These are phyloP conservation scores for Lamellibrachia columna DNA, from an alignment of 2,888 invertebrate species.

Conservation along the genomic window DNA sequence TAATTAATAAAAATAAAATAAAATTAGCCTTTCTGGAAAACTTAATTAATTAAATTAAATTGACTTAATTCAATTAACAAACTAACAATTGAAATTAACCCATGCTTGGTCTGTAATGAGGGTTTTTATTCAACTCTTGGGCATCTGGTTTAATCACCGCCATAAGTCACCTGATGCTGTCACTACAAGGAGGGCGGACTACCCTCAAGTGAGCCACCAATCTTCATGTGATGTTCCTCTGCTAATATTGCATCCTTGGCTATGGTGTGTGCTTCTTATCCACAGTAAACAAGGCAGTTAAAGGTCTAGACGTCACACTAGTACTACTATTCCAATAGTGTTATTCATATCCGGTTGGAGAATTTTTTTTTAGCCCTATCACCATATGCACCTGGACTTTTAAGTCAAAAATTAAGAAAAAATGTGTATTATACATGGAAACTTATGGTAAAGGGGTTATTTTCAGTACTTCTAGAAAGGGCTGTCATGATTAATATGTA, in stretches of 20 bases:
- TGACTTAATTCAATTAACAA: too few species aligned
- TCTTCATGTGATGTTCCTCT: neutral
- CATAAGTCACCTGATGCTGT: neutral
- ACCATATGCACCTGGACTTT: too few species aligned
- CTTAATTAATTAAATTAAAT: too few species aligned
- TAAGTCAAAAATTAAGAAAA: too few species aligned
- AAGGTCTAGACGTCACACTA: neutral
- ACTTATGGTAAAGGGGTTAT: neutral
- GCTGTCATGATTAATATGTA: neutral
- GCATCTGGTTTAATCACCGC: neutral
- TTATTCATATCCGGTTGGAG: too few species aligned
- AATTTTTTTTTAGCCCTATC: too few species aligned
- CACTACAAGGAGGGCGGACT: neutral
- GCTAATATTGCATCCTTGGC: neutral
- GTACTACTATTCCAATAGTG: neutral
- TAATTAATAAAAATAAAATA: too few species aligned
- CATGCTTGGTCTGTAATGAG: neutral
- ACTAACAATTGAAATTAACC: too few species aligned
- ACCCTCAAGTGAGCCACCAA: neutral
- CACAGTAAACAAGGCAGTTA: neutral
- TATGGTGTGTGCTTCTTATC: neutral
- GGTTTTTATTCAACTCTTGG: neutral
- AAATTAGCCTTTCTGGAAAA: too few species aligned
- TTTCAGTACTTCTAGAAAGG: neutral
- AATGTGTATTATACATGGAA: neutral